Conservation (phyloP, 2,113 vertebrate genomes). For the Psammodynastes pulverulentus region DNA sequence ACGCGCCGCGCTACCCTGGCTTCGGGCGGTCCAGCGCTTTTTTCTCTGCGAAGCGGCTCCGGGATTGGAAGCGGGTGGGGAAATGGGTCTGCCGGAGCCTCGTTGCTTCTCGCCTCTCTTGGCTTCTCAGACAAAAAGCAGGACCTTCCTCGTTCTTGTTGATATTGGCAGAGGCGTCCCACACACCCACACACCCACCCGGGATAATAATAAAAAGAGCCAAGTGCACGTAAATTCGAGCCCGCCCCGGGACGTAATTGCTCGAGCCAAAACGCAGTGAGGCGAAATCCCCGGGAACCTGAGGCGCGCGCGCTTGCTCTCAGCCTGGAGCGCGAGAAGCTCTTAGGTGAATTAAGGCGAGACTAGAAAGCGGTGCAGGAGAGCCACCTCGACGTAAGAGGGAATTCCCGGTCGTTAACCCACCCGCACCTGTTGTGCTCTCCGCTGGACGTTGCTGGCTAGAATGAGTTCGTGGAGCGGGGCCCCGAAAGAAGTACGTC, state of each 20-base stretch:
- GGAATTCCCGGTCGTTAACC: background rate
- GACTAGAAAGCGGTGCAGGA: background rate
- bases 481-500: background rate
- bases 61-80: background rate
- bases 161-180: background rate
- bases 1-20: conserved; percentile 26
- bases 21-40: background rate
- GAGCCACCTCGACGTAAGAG: background rate
- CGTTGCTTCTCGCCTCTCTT: background rate
- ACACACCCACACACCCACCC: accelerated
- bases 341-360: background rate
- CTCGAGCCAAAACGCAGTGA: background rate
- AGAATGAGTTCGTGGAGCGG: background rate
- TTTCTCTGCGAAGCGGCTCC: background rate
- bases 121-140: background rate
- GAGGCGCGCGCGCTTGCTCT: background rate
- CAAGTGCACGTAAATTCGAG: background rate
- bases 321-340: background rate
- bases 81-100: background rate
- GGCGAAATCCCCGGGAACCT: background rate
- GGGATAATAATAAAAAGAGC: background rate
- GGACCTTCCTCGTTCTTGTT: background rate
- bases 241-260: background rate
- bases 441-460: background rate
- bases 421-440: background rate